Evolutionary conservation across 2,888 invertebrate species (phyloP).

Genomic region (Cataglyphis altisquamis): DNA sequence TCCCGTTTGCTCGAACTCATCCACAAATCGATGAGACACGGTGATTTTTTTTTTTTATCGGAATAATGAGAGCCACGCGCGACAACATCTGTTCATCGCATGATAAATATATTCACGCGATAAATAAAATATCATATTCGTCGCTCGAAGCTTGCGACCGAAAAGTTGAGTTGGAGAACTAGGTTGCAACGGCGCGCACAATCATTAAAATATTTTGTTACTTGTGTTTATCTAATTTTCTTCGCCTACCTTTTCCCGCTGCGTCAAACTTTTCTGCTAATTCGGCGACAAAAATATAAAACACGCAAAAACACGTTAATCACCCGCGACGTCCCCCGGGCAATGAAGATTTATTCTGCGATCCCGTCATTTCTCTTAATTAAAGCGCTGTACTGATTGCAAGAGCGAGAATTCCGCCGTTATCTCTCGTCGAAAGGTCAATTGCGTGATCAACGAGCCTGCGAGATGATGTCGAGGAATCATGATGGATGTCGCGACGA

Average conservation of each 20-base stretch:
- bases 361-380: not conserved
- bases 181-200: constrained; percentile 63
- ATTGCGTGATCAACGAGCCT: not conserved
- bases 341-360: not conserved
- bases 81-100: not conserved
- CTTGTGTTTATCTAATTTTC: constrained; percentile 22
- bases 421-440: not conserved
- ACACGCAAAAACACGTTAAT: not conserved
- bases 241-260: not conserved
- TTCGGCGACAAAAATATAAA: not conserved
- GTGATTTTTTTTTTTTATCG: not conserved
- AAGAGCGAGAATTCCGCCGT: not conserved
- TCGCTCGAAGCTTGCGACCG: constrained; percentile 46
- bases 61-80: not conserved
- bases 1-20: constrained; percentile 56
- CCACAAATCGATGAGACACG: not conserved
- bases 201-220: constrained; percentile 55
- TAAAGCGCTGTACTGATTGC: not conserved
- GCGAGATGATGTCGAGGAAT: not conserved
- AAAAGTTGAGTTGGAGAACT: constrained; percentile 60
- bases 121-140: constrained; percentile 23
- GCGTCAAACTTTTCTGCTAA: constrained; percentile 13
- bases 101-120: not conserved
- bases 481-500: not conserved
- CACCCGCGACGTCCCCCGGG: not conserved